A percentile compares a stretch with the other conserved stretches of the same genome.
phyloP scores from a whole-genome alignment of 2,113 vertebrate genomes.

The Paramisgurnus dabryanus region DNA sequence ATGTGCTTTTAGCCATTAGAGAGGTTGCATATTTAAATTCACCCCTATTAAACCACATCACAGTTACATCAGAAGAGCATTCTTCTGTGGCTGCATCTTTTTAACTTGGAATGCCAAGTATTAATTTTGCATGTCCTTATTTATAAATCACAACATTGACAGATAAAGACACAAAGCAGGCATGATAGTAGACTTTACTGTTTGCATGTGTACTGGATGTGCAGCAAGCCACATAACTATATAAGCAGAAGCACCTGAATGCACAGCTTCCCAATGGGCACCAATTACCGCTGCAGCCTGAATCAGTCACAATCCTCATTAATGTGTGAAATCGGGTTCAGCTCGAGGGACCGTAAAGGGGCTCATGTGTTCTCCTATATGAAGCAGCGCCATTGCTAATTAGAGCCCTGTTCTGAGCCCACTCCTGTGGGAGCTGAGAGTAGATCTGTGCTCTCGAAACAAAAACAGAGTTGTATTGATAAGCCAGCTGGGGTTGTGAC shows the following conservation, averaged over 20 bases:
- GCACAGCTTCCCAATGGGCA: conserved; percentile 28
- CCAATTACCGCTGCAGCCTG: conserved; percentile 39
- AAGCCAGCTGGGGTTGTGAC: background rate
- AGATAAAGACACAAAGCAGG: background rate
- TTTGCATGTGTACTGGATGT: conserved; percentile 11
- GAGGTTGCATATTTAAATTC: background rate
- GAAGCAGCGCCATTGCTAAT: conserved; percentile 39
- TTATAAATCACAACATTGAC: background rate
- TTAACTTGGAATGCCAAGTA: background rate
- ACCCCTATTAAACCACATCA: background rate
- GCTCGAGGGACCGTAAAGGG: conserved; percentile 38
- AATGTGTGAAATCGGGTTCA: conserved; percentile 46
- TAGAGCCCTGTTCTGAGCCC: conserved; percentile 28
- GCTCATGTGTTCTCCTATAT: conserved; percentile 24
- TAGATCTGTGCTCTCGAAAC: conserved; percentile 18
- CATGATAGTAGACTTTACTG: background rate
- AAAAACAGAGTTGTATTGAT: conserved; percentile 13
- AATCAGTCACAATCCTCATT: conserved; percentile 45
- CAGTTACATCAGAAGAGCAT: too few species aligned
- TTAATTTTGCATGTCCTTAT: background rate
- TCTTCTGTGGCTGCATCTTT: too few species aligned
- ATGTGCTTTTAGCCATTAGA: background rate
- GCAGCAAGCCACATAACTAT: background rate
- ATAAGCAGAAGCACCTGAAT: conserved; percentile 30
- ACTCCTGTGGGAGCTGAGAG: conserved; percentile 20